Evolutionary conservation across 2,113 vertebrate species (phyloP).

Genomic region (Nycticryphes semicollaris): DNA sequence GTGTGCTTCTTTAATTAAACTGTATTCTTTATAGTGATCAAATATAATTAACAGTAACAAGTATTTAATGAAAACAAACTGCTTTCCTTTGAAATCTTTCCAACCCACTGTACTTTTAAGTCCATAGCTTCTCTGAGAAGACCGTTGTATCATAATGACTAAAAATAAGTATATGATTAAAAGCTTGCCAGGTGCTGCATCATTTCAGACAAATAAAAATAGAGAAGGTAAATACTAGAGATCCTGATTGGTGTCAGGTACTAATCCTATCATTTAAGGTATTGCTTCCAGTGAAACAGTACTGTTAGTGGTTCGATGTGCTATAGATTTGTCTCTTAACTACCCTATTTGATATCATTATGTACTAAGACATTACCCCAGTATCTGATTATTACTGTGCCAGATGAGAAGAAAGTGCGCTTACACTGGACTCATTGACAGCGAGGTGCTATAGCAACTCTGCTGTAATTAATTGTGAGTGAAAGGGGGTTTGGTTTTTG

Average conservation of each 20-base stretch:
- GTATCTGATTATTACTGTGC: conserved; percentile 81
- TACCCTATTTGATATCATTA: conserved; percentile 16
- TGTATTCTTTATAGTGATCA: conserved; percentile 72
- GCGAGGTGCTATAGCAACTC: conserved; percentile 79
- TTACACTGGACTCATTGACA: conserved; percentile 77
- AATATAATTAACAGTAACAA: conserved; percentile 74
- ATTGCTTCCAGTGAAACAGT: conserved; percentile 2
- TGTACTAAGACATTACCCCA: conserved; percentile 16
- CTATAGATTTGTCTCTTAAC: conserved; percentile 26
- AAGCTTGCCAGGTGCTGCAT: not conserved
- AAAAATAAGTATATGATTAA: conserved; percentile 23
- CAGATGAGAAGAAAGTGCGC: conserved; percentile 77
- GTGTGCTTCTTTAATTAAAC: conserved; percentile 74
- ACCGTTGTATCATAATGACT: not conserved
- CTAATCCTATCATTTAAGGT: conserved; percentile 2
- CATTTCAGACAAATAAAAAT: not conserved
- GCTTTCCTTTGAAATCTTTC: conserved; percentile 65
- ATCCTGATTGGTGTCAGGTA: not conserved
- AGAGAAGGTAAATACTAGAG: not conserved
- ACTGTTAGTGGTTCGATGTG: not conserved
- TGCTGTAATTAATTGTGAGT: conserved; percentile 91
- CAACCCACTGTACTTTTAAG: conserved; percentile 44
- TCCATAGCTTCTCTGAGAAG: conserved; percentile 35
- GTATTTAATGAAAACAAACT: conserved; percentile 78
- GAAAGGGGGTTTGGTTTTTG: conserved; percentile 82